Percentiles rank a stretch among this genome's conserved stretches.
Conservation (phyloP, 2,797 vertebrate genomes). For the Peromyscus eremicus region DNA sequence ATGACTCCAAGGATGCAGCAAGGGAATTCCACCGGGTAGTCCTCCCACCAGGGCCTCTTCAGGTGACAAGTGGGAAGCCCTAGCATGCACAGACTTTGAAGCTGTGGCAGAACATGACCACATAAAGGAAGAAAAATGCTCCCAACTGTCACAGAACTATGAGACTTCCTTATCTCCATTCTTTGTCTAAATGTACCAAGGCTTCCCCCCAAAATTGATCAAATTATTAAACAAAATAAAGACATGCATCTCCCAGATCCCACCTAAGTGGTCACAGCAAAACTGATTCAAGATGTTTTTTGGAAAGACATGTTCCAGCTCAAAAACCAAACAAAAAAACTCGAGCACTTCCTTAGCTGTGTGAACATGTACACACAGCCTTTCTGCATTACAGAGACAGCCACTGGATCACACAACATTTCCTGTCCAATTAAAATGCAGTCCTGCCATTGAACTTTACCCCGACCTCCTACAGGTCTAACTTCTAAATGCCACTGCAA, state of each 20-base stretch:
- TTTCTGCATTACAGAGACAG: not conserved
- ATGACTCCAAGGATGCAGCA: conserved; percentile 34
- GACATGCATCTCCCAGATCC: not conserved
- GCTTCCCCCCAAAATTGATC: not conserved
- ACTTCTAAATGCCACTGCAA: not conserved
- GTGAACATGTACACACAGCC: no score
- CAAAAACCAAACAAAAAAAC: not conserved
- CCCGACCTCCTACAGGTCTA: conserved; percentile 9
- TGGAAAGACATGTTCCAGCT: not conserved
- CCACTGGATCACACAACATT: not conserved
- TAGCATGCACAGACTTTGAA: not conserved
- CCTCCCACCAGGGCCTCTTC: not conserved
- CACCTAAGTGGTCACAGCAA: not conserved
- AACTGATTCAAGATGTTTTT: not conserved
- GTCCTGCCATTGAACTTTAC: not conserved
- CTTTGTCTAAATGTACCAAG: not conserved
- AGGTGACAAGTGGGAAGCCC: not conserved
- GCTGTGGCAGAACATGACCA: not conserved
- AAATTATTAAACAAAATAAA: not conserved
- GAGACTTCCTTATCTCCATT: not conserved
- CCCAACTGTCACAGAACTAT: not conserved
- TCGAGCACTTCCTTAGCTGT: not conserved
- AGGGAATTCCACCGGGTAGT: conserved; percentile 55
- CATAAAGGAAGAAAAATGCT: not conserved
- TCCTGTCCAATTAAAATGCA: not conserved